Base-by-base conservation (phyloP, 2,797 vertebrate genomes). In the Telmatherina bonti region DNA sequence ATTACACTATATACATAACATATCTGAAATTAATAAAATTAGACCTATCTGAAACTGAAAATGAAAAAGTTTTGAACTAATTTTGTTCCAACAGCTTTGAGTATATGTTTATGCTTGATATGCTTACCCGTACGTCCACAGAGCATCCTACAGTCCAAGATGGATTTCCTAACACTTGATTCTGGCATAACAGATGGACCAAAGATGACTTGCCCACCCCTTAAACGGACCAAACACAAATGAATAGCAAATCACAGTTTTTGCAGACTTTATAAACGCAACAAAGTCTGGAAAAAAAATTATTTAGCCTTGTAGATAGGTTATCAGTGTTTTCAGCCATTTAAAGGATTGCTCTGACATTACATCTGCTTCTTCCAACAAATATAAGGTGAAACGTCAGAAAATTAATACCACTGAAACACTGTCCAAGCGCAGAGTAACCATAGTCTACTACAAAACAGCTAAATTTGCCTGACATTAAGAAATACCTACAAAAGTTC, bases 91-190 rank as follows among this genome's bases (percentile, higher is more conserved):
- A 10, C 4, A 16, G 22, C n/a, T 33, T 10, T 45, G 11, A 20
- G 18, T 15, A 56, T 11, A 26, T 22, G 6, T 52, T 51, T 51
- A 41, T 43, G n/a, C 9, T 62, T 29, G 33, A n/a, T 18, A 26
- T 45, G 47, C 86, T 94, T 95, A 99, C 98, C 95, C 98, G 94
- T 38, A 99, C 96, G 74, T 99, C 98, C 91, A 99, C 96, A 0
- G 98, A 99, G 73, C 98, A 99, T 76, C 98, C 98, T 41, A 99
- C 97, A 0, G 98, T 99, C 98, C 98, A 99, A 0, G 97, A 99
- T 0, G 98, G 98, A 84, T 99, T 99, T 79, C 96, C 97, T 86
- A 99, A 81, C 67, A 98, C 97, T 62, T 98, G 97, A 90, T 97
- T 98, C 64, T 99, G 98, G 86, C 98, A 99, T 0, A 99, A 78